Evolutionary conservation across 2,113 vertebrate genomes (phyloP).

Genomic region (Microcebus jonahi): DNA sequence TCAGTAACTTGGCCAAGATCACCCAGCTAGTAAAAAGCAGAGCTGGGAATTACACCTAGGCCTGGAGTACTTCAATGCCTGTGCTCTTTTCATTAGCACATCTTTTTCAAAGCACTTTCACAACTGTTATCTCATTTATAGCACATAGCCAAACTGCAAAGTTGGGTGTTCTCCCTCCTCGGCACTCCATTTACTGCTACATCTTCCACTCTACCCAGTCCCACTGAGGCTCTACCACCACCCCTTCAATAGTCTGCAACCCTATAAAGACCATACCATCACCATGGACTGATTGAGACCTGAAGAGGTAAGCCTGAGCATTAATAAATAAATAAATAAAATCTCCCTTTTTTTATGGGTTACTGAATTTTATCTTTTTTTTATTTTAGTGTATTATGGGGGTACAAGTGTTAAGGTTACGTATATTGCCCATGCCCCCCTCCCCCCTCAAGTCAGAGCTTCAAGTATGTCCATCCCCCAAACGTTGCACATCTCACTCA

Average conservation of each 20-base stretch:
- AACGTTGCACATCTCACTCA: too few relatives aligned
- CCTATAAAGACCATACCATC: neutral
- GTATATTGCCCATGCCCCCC: too few relatives aligned
- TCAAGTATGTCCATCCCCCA: too few relatives aligned
- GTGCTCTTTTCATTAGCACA: neutral
- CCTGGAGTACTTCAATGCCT: neutral
- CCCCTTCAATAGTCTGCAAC: neutral
- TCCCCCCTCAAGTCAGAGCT: too few relatives aligned
- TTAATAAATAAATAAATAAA: neutral
- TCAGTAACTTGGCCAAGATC: neutral
- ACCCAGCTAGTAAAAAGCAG: neutral
- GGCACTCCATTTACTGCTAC: neutral
- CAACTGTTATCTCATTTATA: neutral
- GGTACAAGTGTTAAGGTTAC: too few relatives aligned
- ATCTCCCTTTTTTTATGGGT: neutral
- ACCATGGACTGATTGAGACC: neutral
- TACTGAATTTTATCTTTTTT: too few relatives aligned
- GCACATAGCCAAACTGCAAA: neutral
- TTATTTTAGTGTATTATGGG: too few relatives aligned
- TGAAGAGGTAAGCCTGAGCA: neutral
- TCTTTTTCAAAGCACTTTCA: slow-evolving; percentile 20
- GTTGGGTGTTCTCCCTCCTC: neutral
- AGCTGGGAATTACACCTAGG: neutral
- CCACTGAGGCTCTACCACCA: neutral
- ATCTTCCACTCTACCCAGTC: neutral